Evolutionary conservation across 2,888 invertebrate genomes (phyloP), one percentile per base, ranked within the genome.

Genomic region (Margaritifera margaritifera): DNA sequence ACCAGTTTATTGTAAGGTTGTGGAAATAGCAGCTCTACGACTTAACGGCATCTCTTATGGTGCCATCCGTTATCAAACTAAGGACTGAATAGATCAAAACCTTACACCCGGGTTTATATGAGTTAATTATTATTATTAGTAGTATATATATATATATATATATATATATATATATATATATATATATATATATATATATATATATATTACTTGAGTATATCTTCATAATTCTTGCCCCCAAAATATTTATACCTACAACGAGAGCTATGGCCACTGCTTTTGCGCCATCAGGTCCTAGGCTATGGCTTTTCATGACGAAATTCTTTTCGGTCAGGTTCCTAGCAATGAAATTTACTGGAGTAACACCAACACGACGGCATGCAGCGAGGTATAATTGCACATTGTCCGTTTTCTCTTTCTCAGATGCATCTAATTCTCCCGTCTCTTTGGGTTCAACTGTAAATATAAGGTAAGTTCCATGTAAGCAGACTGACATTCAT

Each of bases 201-300:
- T 53, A 53, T 53, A 53, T 55, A n/a, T 55, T n/a, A 55, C 24
- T 20, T 55, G 15, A 22, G 55, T 55, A 8, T 2, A 15, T 11
- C 24, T n/a, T 55, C 55, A 8, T 55, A 55, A 20, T 55, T 22
- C 20, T 19, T 55, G 55, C 3, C 8, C n/a, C 15, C 11, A 15
- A 55, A 4, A 11, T 20, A 6, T 20, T 22, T 22, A 18, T 25
- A 77, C 82, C 75, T 69, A 84, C 84, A 67, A 84, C 80, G 42
- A 86, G 66, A 11, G 84, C 82, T 54, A 82, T 75, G 56, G 84
- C 84, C 25, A 84, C 60, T n/a, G 86, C 85, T 27, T 75, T 72
- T 15, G 82, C 77, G 1, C 83, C 86, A n/a, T 74, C 71, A 6
- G 81, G 79, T 0, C 85, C 86, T 4, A 85, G 71, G 5, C 80